Base-by-base conservation (phyloP, 2,113 vertebrate genomes). In the Andinoacara biseriatus region DNA sequence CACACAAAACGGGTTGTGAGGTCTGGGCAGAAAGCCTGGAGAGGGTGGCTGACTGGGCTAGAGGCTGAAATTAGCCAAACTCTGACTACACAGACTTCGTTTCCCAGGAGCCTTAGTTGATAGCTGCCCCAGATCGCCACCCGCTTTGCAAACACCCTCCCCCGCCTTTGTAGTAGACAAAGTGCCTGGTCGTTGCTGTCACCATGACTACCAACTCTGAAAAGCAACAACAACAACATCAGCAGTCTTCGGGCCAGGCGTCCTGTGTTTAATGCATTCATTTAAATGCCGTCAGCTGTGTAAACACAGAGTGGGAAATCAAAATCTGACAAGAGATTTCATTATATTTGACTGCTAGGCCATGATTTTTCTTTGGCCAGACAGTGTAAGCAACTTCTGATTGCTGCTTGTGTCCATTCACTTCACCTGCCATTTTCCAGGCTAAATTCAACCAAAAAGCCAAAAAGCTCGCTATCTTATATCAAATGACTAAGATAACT, bases 271-370 rank as follows among this genome's bases (percentile, higher is more conserved):
- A 81, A 76, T 33, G 52, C 78, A 62, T 67, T 77, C 15, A 88
- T 87, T 88, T 84, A 84, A 89, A 89, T 63, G 69, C 85, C 4
- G n/a, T 90, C 90, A 90, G 77, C 90, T 91, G 91, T 87, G 84
- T 84, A 91, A 92, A 92, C 85, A 90, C 82, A 61, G 85, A 74
- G 81, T 13, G 26, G 67, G 20, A 79, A 87, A 90, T 89, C 89
- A 91, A 85, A 90, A 90, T 74, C 76, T 78, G 87, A 87, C 80
- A 76, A 81, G 76, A 91, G 77, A 90, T 84, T 88, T 87, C 85
- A 90, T 92, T 82, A 88, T 85, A 75, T 85, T 80, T 84, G 87
- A 89, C 83, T 78, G 67, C 60, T 52, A 46, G 77, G 65, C 86
- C 58, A 2, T 31, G 20, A 62, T 74, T 78, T 49, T n/a, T 20